These are phyloP conservation scores for Dryocosmus kuriphilus DNA, from an alignment of 2,888 invertebrate genomes.

Conservation along the genomic window DNA sequence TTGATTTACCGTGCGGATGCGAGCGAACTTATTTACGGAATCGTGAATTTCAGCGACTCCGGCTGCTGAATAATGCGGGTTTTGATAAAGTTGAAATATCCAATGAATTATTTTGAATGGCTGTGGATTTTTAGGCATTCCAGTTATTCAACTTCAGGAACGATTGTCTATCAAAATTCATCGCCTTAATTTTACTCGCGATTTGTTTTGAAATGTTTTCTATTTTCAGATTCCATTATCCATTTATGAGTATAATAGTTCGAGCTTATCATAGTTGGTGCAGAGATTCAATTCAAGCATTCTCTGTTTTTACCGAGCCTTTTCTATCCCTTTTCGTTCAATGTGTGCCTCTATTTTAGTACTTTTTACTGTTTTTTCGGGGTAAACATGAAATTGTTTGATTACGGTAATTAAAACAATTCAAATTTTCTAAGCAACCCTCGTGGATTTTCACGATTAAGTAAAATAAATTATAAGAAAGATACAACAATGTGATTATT, in stretches of 20 bases:
- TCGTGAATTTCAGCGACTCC: slow-evolving; percentile 44
- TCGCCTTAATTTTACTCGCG: background rate
- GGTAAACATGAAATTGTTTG: too few relatives aligned
- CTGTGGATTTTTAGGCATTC: slow-evolving; percentile 15
- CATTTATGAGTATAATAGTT: background rate
- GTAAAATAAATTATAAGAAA: too few relatives aligned
- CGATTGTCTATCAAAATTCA: slow-evolving; percentile 3
- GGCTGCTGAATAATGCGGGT: slow-evolving; percentile 33
- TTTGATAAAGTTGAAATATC: slow-evolving; percentile 40
- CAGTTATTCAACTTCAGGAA: slow-evolving; percentile 27
- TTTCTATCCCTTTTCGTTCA: background rate
- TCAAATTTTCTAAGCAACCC: too few relatives aligned
- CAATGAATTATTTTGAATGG: slow-evolving; percentile 38
- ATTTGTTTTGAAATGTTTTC: background rate
- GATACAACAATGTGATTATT: too few relatives aligned
- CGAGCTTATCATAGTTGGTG: background rate
- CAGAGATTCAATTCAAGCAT: background rate
- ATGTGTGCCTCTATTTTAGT: too few relatives aligned
- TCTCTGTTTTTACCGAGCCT: background rate
- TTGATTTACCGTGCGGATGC: slow-evolving; percentile 53
- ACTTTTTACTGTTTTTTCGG: too few relatives aligned
- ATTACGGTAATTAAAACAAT: too few relatives aligned
- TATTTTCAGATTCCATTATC: background rate
- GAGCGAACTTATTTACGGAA: slow-evolving; percentile 52
- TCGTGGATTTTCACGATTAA: too few relatives aligned